Base-by-base conservation (phyloP, 2,797 vertebrate species). In the Ambastaia sidthimunki region DNA sequence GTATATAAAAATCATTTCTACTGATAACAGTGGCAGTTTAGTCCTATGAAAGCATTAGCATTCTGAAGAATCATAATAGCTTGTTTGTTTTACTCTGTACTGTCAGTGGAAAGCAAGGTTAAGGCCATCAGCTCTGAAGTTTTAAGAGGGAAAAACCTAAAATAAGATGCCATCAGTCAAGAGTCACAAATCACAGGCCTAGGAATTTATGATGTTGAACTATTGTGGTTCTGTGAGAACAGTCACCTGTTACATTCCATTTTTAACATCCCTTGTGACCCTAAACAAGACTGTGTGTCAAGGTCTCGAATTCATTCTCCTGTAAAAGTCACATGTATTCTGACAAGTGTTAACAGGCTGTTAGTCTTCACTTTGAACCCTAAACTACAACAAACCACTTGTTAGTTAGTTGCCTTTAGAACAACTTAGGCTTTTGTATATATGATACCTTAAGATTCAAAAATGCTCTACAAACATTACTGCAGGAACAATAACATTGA, bases 231-330 rank as follows among this genome's bases (percentile, higher is more conserved):
- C 1, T 7, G 21, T 50, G n/a, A 5, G 18, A 23, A 78, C 12
- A 60, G 75, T 70, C 75, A 78, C 67, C 55, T 70, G 76, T 23
- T 60, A 28, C 25, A 62, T 78, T 62, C 76, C 66, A 34, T 62
- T 50, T 76, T 78, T 77, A 77, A 34, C 50, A 77, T 37, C 25
- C 54, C 31, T 50, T 69, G 54, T 70, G n/a, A 70, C 57, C 55
- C 28, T 23, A 19, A 59, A 68, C 18, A 77, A 28, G 7, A 60
- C 37, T 31, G 13, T 59, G n/a, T 77, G 75, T 70, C 67, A 62
- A 78, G 67, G 67, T 52, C 67, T 62, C 60, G 25, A 60, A 77
- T 77, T 60, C 60, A 25, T 62, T 59, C 37, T 70, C 7, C 52
- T 54, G 25, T 48, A 13, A 75, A 75, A 66, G 37, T 76, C 31